Base-by-base conservation (phyloP, 2,797 vertebrate species). In the Xerus rutilus region DNA sequence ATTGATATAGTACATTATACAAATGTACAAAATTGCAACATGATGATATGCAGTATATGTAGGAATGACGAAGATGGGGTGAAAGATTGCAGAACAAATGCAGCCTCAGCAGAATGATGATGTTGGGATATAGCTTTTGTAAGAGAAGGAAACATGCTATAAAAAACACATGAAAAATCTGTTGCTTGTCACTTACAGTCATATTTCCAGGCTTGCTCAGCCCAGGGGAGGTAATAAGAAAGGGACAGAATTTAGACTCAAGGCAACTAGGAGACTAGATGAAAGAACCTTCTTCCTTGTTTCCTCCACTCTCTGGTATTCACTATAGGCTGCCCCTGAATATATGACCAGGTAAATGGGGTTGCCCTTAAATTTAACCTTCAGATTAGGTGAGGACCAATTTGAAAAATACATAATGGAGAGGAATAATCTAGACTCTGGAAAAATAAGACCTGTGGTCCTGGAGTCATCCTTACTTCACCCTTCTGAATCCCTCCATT, bases 61-160 rank as follows among this genome's bases (percentile, higher is more conserved):
- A 78, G 96, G 96, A 96, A 96, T 85, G 86, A 21, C 9, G 93
- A 8, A 65, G 95, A 59, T 59, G 89, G 23, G 88, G 18, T 59
- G 83, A 70, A 78, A 91, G 79, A 88, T 39, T 70, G 65, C 86
- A 92, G 84, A 85, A 83, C 47, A 95, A 97, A 89, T 67, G 65
- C 67, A 93, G 78, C 67, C 62, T 18, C 23, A 95, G 70, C 82
- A 62, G 93, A 97, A 94, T 96, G 0, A 95, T 85, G 87, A 86
- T 52, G n/a, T 89, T 95, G 86, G 73, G 47, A 93, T 77, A 30
- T 69, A 89, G 76, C 12, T 95, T 86, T 90, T 82, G 57, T 73
- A 78, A 86, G 57, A 89, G 77, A 96, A 65, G 69, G 76, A 97
- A 92, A 82, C 0, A 17, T 89, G 47, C 73, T 97, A 3, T 82